Base-by-base conservation (phyloP, 2,888 invertebrate species). In the Serripes groenlandicus region DNA sequence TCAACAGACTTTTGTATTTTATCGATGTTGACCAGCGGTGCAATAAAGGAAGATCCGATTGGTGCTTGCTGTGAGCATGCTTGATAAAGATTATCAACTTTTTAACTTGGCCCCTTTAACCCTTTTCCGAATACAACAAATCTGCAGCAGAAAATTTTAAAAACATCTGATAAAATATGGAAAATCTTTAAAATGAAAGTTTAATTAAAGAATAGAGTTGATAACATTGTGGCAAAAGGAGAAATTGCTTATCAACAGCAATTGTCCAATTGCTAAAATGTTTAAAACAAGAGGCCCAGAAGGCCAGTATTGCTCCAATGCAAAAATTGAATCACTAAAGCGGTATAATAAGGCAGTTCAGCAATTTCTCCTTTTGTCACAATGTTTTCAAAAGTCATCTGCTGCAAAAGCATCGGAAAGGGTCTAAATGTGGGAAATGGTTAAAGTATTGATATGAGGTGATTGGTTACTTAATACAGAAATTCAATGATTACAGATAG, bases 1-100 rank as follows among this genome's bases (percentile, higher is more conserved):
- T 66, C 42, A 42, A 66, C 66, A 35, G 62, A 42, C 66, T 66
- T 37, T 66, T 37, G 37, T 37, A 66, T 66, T 66, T 66, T 66
- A 66, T 66, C 42, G 66, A 66, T 21, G 42, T 66, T 66, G 66
- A 66, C 37, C 66, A 42, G 42, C 26, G 66, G 1, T 23, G 26
- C 62, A 11, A 34, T 62, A 62, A 30, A 62, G 62, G 62, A 62
- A 62, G 26, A 28, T 42, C 18, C 35, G 37, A 66, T 37, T 62
- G 62, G 62, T 32, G 30, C 3, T 62, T 62, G 26, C 28, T 23
- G n/a, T 32, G n/a, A 56, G 26, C 56, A 26, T 2, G 56, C 56
- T 56, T 56, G 26, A 30, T 32, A 62, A 62, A 32, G 62, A 62
- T 62, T 62, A 34, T 21, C 49, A 49, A 21, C 18, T 49, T 49